These are phyloP conservation scores for Andrena trimmerana DNA, from an alignment of 2,888 invertebrate genomes.

Conservation along the genomic window DNA sequence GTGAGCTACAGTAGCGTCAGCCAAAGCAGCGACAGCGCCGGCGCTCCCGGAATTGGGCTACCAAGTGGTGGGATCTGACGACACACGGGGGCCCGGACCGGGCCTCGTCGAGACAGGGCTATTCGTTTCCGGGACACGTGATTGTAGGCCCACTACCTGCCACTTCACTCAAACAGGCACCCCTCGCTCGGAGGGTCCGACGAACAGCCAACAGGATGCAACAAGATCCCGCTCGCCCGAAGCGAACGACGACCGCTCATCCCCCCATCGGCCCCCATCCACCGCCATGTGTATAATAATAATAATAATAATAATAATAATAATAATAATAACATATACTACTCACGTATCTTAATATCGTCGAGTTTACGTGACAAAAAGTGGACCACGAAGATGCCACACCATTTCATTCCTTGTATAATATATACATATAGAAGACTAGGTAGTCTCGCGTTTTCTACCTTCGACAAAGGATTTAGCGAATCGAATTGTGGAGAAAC, in stretches of 20 bases:
- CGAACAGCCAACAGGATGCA: neutral
- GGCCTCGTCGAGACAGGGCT: conserved; percentile 81
- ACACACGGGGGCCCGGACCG: conserved; percentile 80
- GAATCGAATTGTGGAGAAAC: conserved; percentile 31
- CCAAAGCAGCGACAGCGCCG: conserved; percentile 81
- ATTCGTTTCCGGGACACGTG: conserved; percentile 83
- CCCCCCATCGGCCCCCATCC: neutral
- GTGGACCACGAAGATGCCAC: conserved; percentile 51
- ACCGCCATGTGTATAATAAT: too few species aligned
- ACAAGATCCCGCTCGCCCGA: conserved; percentile 7
- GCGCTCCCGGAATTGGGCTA: conserved; percentile 73
- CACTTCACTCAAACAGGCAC: neutral
- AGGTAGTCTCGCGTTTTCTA: conserved; percentile 52
- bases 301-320: too few species aligned
- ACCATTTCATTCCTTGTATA: conserved; percentile 29
- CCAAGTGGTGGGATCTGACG: conserved; percentile 81
- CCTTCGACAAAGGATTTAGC: conserved; percentile 40
- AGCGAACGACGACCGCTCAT: conserved; percentile 1
- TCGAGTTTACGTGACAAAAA: conserved; percentile 37
- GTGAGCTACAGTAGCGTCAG: conserved; percentile 83
- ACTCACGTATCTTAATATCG: conserved; percentile 4
- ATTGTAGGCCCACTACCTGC: conserved; percentile 70
- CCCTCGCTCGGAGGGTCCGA: neutral
- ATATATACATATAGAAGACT: conserved; percentile 14
- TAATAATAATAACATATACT: too few species aligned